A percentile compares a stretch with the other conserved stretches of the same genome.
These are phyloP conservation scores for Podabrus alpinus DNA, from an alignment of 2,888 invertebrate genomes.

Conservation along the genomic window DNA sequence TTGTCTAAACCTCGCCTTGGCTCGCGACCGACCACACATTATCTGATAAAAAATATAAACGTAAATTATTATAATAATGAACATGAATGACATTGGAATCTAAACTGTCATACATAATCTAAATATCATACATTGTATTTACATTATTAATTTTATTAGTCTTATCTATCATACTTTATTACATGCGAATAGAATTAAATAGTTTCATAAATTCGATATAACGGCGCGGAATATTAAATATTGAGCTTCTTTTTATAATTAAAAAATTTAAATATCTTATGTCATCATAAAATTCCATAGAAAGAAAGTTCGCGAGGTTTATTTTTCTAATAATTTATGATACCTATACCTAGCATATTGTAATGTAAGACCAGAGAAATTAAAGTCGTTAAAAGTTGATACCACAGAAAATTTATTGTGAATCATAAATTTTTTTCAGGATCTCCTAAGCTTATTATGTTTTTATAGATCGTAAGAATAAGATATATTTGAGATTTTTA, in stretches of 20 bases:
- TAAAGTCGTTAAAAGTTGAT: not conserved
- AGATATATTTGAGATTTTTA: not conserved
- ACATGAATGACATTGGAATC: too few species aligned
- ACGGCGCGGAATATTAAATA: not conserved
- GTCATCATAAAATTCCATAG: not conserved
- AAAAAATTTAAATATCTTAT: not conserved
- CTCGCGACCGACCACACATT: too few species aligned
- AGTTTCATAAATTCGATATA: not conserved
- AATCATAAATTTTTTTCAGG: not conserved
- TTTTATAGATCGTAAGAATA: not conserved
- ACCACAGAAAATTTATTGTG: not conserved
- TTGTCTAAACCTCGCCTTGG: too few species aligned
- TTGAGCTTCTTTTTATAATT: not conserved
- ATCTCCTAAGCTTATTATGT: not conserved
- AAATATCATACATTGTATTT: too few species aligned
- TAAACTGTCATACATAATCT: too few species aligned
- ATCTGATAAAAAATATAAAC: too few species aligned
- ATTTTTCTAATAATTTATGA: not conserved
- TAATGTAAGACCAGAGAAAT: not conserved
- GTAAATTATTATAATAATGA: too few species aligned
- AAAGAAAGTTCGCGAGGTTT: not conserved
- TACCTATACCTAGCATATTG: not conserved
- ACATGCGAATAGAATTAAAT: not conserved
- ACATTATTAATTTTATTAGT: too few species aligned
- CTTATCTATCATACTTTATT: not conserved